Evolutionary conservation across 1,140 invertebrate species (phyloP).

Genomic region (Elymnias hypermnestra): DNA sequence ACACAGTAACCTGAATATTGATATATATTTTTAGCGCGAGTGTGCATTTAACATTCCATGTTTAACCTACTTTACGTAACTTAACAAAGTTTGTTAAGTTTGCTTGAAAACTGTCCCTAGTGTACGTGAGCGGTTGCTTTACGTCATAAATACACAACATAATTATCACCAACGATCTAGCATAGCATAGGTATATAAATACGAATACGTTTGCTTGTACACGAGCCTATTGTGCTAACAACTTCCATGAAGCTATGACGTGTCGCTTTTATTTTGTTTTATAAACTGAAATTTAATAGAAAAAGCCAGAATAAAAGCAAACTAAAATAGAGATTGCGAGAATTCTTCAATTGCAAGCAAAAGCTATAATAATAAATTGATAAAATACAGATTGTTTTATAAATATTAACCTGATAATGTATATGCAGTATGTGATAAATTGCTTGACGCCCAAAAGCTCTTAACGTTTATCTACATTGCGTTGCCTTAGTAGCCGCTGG

Average conservation of each 20-base stretch:
- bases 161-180: slow-evolving; percentile 6
- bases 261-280: slow-evolving; percentile 1
- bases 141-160: slow-evolving; percentile 4
- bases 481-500: slow-evolving; percentile 12
- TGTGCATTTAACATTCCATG: neutral
- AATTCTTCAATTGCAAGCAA: neutral
- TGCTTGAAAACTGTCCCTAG: slow-evolving; percentile 3
- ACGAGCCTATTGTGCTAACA: slow-evolving; percentile 1
- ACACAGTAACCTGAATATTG: no score
- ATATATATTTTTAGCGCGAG: no score
- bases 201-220: slow-evolving; percentile 1
- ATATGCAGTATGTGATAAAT: slow-evolving; percentile 14
- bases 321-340: no score
- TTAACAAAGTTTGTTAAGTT: slow-evolving; percentile 7
- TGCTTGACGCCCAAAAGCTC: slow-evolving; percentile 16
- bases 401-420: slow-evolving; percentile 4
- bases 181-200: slow-evolving; percentile 4
- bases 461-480: slow-evolving; percentile 21
- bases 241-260: slow-evolving; percentile 5
- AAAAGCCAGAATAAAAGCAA: neutral
- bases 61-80: slow-evolving; percentile 3
- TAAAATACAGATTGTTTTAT: neutral
- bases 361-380: no score
- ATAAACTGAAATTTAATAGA: no score
- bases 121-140: slow-evolving; percentile 23